Percentiles rank a stretch among this genome's conserved stretches.
Evolutionary conservation across 2,113 vertebrate species (phyloP).

Genomic region (Platichthys stellatus): DNA sequence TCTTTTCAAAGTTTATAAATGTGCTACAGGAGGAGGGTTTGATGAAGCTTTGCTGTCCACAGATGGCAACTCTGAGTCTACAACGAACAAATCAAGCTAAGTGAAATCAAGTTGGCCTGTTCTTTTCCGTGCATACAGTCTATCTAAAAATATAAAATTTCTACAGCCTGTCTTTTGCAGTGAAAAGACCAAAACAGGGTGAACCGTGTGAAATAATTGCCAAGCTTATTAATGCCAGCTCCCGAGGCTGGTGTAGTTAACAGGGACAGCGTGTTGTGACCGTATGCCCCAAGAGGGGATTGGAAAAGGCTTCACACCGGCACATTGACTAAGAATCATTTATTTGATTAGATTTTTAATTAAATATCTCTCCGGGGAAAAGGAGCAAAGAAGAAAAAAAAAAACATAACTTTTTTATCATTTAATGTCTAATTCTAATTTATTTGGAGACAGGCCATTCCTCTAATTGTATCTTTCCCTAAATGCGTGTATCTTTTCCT

Average conservation of each 20-base stretch:
- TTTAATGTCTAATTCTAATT: constrained; percentile 76
- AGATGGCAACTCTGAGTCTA: background rate
- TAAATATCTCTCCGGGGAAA: constrained; percentile 73
- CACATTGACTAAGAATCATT: constrained; percentile 71
- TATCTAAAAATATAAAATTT: constrained; percentile 15
- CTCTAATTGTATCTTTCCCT: constrained; percentile 67
- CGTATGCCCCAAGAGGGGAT: constrained; percentile 64
- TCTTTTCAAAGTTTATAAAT: background rate
- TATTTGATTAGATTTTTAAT: constrained; percentile 82
- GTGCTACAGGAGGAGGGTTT: background rate
- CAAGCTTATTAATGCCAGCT: constrained; percentile 62
- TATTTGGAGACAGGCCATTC: constrained; percentile 71
- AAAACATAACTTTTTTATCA: constrained; percentile 59
- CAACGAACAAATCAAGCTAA: constrained; percentile 16
- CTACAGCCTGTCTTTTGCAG: constrained; percentile 38
- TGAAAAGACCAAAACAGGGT: constrained; percentile 50
- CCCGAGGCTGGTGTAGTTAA: constrained; percentile 66
- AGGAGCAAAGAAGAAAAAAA: constrained; percentile 30
- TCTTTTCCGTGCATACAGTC: background rate
- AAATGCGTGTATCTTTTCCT: constrained; percentile 45
- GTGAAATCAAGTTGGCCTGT: constrained; percentile 3
- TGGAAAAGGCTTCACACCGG: constrained; percentile 66
- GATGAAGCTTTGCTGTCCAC: constrained; percentile 2
- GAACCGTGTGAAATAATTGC: constrained; percentile 57
- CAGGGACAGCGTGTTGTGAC: constrained; percentile 72